Evolutionary conservation across 1,140 invertebrate species (phyloP), one percentile per base, ranked within the genome.

Genomic region (Luehdorfia chinensis): DNA sequence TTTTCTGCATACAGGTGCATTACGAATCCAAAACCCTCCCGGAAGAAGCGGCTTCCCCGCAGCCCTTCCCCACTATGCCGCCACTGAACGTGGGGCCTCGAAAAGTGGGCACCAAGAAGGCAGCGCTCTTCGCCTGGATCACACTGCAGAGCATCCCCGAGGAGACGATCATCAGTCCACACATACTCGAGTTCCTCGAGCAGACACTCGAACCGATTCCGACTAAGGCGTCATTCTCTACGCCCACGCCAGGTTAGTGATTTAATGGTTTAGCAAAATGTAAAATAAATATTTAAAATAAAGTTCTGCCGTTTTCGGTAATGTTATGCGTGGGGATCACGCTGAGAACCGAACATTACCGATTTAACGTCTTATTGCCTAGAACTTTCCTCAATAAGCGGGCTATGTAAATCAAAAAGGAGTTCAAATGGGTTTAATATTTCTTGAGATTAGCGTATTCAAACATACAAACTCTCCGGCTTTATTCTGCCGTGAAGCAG

Each of bases 81-180:
- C 68, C 68, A 36, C 54, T 64, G 43, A 75, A 45, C 60, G 69
- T 45, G 57, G 73, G 9, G 1, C 25, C 81, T 0, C 88, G 89
- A 49, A 92, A 93, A 56, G 78, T 89, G 25, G 91, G 91, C 41
- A 92, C 91, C 0, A 98, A 98, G 77, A 96, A 97, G 57, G 97
- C 96, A 1, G 95, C 94, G 33, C 87, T 98, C 0, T 98, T 97
- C 84, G 96, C 96, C 8, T 98, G 96, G 97, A 94, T 97, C 86
- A 98, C 96, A 1, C 83, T 98, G 15, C 96, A 98, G 75, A 97
- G 96, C 68, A 95, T 98, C 53, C 96, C 97, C 0, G 97, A 98
- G 84, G 96, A 97, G 87, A 97, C 96, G 0, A 94, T 98, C 44
- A 96, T 98, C 56, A 97, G 94, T 61, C 97, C 97, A 0, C 95